A percentile compares a stretch with the other conserved stretches of the same genome.
These are phyloP conservation scores for Cryptus viduatorius DNA, from an alignment of 2,888 invertebrate genomes.

Conservation along the genomic window DNA sequence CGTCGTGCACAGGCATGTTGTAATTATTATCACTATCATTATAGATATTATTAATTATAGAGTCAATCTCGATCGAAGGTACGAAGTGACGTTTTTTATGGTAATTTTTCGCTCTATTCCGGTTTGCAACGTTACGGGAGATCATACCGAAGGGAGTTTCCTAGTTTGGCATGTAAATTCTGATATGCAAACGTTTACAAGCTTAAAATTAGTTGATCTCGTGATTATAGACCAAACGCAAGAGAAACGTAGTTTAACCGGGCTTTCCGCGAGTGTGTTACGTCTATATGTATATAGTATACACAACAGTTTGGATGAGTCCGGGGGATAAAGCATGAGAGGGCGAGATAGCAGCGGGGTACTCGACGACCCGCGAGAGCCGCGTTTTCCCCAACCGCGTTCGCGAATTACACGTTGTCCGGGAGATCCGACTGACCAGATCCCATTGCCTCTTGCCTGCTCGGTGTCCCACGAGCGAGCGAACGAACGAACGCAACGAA, in stretches of 20 bases:
- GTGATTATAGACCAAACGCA: neutral
- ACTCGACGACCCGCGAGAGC: constrained; percentile 7
- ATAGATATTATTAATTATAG: neutral
- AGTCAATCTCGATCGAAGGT: constrained; percentile 9
- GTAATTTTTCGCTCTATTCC: neutral
- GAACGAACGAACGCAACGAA: constrained; percentile 35
- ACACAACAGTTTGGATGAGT: neutral
- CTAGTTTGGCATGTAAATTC: neutral
- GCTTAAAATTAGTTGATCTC: neutral
- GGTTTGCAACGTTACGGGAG: neutral
- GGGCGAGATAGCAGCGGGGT: neutral
- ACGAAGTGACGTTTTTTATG: neutral
- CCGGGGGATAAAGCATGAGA: constrained; percentile 3
- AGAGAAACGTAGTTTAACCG: neutral
- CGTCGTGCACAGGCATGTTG: neutral
- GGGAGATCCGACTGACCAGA: constrained; percentile 52
- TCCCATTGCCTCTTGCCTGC: constrained; percentile 26
- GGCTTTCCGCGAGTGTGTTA: neutral
- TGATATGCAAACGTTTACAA: neutral
- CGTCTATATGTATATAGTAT: neutral
- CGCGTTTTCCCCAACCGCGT: constrained; percentile 37
- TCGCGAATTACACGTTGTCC: constrained; percentile 64
- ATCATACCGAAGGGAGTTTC: neutral
- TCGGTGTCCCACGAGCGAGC: constrained; percentile 46
- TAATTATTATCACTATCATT: constrained; percentile 13